Evolutionary conservation across 1,140 invertebrate genomes (phyloP).

Genomic region (Brachionus calyciflorus): DNA sequence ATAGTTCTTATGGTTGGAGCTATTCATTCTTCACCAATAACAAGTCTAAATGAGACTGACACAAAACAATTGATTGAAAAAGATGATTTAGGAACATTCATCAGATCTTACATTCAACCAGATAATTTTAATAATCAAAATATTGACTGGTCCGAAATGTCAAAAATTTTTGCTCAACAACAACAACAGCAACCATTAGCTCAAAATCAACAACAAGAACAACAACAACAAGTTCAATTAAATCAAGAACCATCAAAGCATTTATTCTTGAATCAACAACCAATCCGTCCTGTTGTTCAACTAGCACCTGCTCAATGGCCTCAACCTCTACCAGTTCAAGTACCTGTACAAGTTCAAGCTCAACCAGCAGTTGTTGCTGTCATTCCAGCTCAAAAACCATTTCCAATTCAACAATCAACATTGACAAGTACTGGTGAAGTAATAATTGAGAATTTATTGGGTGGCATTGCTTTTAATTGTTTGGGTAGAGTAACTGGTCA

Average conservation of each 20-base stretch:
- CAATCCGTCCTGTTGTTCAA: too few species aligned
- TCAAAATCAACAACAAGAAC: background rate
- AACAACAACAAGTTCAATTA: background rate
- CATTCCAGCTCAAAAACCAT: background rate
- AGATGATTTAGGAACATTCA: too few species aligned
- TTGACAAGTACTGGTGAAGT: background rate
- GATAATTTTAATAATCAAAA: too few species aligned
- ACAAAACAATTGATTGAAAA: too few species aligned
- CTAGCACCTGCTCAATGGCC: too few species aligned
- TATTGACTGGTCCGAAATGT: too few species aligned
- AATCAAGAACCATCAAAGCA: background rate
- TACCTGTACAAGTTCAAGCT: background rate
- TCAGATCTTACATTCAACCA: too few species aligned
- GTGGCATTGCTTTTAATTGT: constrained; percentile 41
- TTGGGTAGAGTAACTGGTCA: constrained; percentile 9
- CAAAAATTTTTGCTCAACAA: too few species aligned
- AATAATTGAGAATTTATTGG: constrained; percentile 24
- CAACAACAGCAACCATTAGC: too few species aligned
- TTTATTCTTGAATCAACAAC: background rate
- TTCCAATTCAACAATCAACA: constrained; percentile 15
- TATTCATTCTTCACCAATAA: too few species aligned
- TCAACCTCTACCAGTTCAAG: background rate
- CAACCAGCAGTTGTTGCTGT: background rate
- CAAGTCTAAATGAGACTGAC: too few species aligned
- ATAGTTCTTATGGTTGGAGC: too few species aligned